phyloP scores from a whole-genome alignment of 53 echinoderm and acorn worm genomes.

The Apostichopus leukothele region DNA sequence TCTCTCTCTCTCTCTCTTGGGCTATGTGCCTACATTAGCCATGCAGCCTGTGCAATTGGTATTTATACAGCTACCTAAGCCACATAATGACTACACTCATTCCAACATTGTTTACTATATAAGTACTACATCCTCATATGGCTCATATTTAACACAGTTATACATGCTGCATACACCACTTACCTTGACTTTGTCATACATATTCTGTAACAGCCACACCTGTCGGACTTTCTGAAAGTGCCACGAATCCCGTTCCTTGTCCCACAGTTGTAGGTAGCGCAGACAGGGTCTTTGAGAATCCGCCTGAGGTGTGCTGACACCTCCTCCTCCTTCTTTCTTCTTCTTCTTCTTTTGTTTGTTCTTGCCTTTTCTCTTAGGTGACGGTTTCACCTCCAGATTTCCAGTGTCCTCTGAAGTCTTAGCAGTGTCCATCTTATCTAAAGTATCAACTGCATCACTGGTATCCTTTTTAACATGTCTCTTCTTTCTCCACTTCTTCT shows the following conservation, averaged over 20 bases:
- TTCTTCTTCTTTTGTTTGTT: slow-evolving; percentile 37
- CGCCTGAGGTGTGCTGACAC: no score
- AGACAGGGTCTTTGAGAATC: neutral
- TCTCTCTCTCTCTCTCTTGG: no score
- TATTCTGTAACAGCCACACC: slow-evolving; percentile 50
- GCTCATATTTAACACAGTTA: no score
- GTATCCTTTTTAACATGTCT: neutral
- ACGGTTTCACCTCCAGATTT: neutral
- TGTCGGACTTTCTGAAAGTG: slow-evolving; percentile 49
- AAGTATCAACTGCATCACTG: neutral
- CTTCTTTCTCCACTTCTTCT: slow-evolving; percentile 9
- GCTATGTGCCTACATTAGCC: neutral
- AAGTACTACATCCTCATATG: no score
- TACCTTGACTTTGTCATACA: slow-evolving; percentile 46
- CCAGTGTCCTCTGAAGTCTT: neutral
- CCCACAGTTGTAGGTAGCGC: slow-evolving; percentile 49
- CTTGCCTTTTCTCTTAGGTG: neutral
- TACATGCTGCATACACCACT: neutral
- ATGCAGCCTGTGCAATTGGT: neutral
- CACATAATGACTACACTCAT: no score
- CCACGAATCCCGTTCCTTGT: slow-evolving; percentile 20
- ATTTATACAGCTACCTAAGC: no score
- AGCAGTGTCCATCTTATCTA: neutral
- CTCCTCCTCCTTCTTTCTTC: neutral
- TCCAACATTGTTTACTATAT: no score